A percentile compares a stretch with the other conserved stretches of the same genome.
Conservation (phyloP, 1,140 invertebrate species). For the Calycopis cecrops region DNA sequence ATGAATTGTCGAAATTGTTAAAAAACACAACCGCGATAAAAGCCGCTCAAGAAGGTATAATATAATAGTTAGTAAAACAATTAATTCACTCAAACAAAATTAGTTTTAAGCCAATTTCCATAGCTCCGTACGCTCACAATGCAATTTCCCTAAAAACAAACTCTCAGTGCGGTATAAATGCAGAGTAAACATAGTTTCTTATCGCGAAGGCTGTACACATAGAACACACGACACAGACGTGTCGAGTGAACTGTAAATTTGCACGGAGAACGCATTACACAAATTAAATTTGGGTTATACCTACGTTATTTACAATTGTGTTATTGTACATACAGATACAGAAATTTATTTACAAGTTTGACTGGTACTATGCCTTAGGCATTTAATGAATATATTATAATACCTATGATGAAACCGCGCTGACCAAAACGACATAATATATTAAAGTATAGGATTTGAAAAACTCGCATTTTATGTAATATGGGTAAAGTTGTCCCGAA, state of each 20-base stretch:
- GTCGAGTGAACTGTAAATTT: background rate
- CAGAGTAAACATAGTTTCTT: constrained; percentile 8
- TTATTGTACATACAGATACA: too few relatives aligned
- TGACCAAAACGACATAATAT: too few relatives aligned
- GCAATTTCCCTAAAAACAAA: constrained; percentile 6
- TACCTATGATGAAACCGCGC: too few relatives aligned
- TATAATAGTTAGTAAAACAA: background rate
- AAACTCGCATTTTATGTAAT: too few relatives aligned
- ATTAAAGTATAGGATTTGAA: too few relatives aligned
- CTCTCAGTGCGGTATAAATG: background rate
- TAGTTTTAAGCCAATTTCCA: background rate
- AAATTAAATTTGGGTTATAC: constrained; percentile 6
- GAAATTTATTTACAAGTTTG: too few relatives aligned
- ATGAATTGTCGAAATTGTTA: background rate
- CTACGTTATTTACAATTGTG: too few relatives aligned
- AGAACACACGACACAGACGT: background rate
- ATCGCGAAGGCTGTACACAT: background rate
- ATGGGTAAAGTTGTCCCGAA: too few relatives aligned
- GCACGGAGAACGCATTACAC: background rate
- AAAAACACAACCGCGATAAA: background rate
- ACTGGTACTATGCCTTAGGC: too few relatives aligned
- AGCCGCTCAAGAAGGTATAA: background rate
- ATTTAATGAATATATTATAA: too few relatives aligned
- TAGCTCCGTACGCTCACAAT: background rate
- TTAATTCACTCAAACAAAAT: background rate